Evolutionary conservation across 2,797 vertebrate genomes (phyloP).

Genomic region (Discoglossus pictus): DNA sequence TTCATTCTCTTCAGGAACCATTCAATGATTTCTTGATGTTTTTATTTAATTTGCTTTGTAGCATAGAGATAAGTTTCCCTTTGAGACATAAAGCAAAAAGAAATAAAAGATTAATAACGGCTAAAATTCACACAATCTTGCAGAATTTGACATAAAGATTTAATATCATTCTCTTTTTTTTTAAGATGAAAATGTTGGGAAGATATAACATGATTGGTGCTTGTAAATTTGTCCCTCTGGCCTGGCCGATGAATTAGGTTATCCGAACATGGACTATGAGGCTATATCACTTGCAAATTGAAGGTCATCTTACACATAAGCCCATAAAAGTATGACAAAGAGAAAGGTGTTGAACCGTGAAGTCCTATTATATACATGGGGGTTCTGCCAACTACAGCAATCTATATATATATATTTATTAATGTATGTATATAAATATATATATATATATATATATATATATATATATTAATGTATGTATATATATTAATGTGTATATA

Average conservation of each 20-base stretch:
- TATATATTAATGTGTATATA: too few relatives aligned
- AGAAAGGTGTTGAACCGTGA: too few relatives aligned
- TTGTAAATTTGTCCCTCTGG: constrained; percentile 23
- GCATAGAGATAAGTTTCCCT: constrained; percentile 58
- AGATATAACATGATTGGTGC: constrained; percentile 21
- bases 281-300: constrained; percentile 19
- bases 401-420: too few relatives aligned
- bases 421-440: too few relatives aligned
- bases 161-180: constrained; percentile 42
- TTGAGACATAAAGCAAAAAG: constrained; percentile 57
- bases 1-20: constrained; percentile 63
- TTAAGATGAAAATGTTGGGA: constrained; percentile 47
- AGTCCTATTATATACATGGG: too few relatives aligned
- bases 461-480: too few relatives aligned
- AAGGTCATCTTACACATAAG: constrained; percentile 16
- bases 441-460: too few relatives aligned
- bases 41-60: constrained; percentile 67
- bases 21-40: constrained; percentile 61
- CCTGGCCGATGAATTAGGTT: constrained; percentile 42
- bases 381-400: too few relatives aligned
- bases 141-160: constrained; percentile 57
- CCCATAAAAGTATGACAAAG: neutral
- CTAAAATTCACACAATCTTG: constrained; percentile 50
- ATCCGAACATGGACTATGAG: constrained; percentile 22
- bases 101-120: constrained; percentile 68